phyloP scores from a whole-genome alignment of 2,888 invertebrate species.

The Mesoligia furuncula region DNA sequence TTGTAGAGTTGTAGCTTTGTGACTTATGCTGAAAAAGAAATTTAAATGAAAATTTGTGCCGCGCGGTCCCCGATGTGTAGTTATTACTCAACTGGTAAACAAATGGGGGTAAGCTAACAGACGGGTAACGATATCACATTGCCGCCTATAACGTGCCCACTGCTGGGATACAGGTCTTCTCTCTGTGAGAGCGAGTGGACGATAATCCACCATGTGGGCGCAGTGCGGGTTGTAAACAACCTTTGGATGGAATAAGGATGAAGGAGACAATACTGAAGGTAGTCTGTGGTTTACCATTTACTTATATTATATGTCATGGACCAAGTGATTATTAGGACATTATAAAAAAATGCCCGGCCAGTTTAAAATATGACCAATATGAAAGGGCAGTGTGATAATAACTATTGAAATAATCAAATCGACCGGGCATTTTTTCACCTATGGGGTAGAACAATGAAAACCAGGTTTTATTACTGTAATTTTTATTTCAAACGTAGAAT shows the following conservation, averaged over 20 bases:
- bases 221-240: too few relatives aligned
- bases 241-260: not conserved
- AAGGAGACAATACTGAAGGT: not conserved
- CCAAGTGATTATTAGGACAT: too few relatives aligned
- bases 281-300: not conserved
- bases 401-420: too few relatives aligned
- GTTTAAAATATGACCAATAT: too few relatives aligned
- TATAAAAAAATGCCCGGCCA: too few relatives aligned
- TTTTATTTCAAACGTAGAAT: too few relatives aligned
- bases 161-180: not conserved
- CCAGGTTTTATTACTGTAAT: too few relatives aligned
- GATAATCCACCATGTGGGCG: not conserved
- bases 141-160: not conserved
- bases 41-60: not conserved
- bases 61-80: not conserved
- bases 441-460: too few relatives aligned
- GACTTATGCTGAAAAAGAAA: not conserved
- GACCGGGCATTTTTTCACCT: too few relatives aligned
- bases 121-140: too few relatives aligned
- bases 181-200: not conserved
- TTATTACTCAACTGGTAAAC: not conserved
- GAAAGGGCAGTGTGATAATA: too few relatives aligned
- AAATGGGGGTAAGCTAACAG: not conserved
- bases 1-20: slow-evolving; percentile 10
- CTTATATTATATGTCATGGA: not conserved